A percentile compares a stretch with the other conserved stretches of the same genome.
Conservation (phyloP, 2,888 invertebrate genomes). For the Cryptus viduatorius region DNA sequence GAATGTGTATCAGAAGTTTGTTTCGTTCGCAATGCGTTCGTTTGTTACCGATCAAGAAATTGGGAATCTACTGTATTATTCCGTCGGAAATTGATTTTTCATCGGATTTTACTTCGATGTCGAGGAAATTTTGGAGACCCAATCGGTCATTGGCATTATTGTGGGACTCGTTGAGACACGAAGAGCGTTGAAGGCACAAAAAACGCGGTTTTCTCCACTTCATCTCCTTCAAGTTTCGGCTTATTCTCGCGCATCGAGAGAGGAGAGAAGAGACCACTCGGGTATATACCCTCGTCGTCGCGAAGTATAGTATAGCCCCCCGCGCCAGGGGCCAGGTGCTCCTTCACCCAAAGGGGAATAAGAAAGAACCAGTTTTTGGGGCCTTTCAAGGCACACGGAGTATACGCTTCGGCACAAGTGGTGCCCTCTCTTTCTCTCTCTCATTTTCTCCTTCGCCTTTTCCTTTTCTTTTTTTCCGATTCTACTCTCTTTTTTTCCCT, state of each 20-base stretch:
- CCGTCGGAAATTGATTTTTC: background rate
- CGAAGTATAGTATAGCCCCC: conserved; percentile 47
- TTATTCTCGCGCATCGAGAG: conserved; percentile 14
- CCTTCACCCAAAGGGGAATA: conserved; percentile 75
- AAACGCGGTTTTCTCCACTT: conserved; percentile 16
- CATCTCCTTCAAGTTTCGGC: conserved; percentile 41
- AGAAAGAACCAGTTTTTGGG: conserved; percentile 76
- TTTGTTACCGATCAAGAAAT: too few species aligned
- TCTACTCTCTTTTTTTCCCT: conserved; percentile 19
- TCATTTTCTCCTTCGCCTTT: conserved; percentile 26
- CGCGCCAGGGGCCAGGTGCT: conserved; percentile 81
- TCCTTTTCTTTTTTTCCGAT: conserved; percentile 25
- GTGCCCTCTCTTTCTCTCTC: conserved; percentile 46
- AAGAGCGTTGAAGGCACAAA: background rate
- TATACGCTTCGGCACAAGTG: conserved; percentile 56
- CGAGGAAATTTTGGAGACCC: conserved; percentile 57
- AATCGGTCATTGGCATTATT: conserved; percentile 28
- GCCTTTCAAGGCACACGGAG: conserved; percentile 60
- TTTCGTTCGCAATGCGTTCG: background rate
- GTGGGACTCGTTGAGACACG: background rate
- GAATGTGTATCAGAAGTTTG: background rate
- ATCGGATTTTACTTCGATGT: conserved; percentile 9
- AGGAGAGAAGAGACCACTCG: conserved; percentile 3
- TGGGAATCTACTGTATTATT: too few species aligned
- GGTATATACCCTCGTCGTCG: conserved; percentile 18